These are phyloP conservation scores for Drosophila peninsularis DNA, from an alignment of 2,888 invertebrate genomes.

Conservation along the genomic window DNA sequence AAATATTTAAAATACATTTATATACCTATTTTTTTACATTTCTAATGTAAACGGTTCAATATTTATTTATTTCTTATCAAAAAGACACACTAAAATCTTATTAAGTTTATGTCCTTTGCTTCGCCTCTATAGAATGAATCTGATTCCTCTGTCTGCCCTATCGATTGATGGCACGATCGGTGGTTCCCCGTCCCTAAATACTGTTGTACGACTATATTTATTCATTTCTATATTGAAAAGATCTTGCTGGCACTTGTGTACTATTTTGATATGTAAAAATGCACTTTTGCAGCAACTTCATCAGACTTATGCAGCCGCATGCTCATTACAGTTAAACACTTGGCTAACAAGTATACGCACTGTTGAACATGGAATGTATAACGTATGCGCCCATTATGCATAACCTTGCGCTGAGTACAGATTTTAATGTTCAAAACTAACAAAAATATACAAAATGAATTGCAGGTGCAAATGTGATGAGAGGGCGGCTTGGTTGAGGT, in stretches of 20 bases:
- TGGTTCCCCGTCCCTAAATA: no score
- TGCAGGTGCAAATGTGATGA: slow-evolving; percentile 43
- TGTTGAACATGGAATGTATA: slow-evolving; percentile 38
- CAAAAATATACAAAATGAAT: slow-evolving; percentile 63
- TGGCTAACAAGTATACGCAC: slow-evolving; percentile 33
- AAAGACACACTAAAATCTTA: no score
- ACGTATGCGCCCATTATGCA: slow-evolving; percentile 8
- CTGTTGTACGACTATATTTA: no score
- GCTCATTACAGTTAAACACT: slow-evolving; percentile 15
- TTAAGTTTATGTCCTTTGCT: no score
- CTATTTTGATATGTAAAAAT: background rate
- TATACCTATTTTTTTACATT: no score
- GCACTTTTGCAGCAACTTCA: slow-evolving; percentile 11
- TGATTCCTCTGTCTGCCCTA: no score
- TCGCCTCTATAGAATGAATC: no score
- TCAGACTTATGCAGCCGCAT: slow-evolving; percentile 25
- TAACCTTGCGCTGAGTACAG: slow-evolving; percentile 20
- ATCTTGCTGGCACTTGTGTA: background rate
- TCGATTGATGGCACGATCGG: no score
- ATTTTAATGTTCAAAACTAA: slow-evolving; percentile 66
- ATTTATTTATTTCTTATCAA: no score
- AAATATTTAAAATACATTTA: background rate
- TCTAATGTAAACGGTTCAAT: no score
- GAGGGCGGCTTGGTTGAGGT: background rate
- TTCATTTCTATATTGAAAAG: background rate